Evolutionary conservation across 2,888 invertebrate genomes (phyloP).

Genomic region (Acrobasis consociella): DNA sequence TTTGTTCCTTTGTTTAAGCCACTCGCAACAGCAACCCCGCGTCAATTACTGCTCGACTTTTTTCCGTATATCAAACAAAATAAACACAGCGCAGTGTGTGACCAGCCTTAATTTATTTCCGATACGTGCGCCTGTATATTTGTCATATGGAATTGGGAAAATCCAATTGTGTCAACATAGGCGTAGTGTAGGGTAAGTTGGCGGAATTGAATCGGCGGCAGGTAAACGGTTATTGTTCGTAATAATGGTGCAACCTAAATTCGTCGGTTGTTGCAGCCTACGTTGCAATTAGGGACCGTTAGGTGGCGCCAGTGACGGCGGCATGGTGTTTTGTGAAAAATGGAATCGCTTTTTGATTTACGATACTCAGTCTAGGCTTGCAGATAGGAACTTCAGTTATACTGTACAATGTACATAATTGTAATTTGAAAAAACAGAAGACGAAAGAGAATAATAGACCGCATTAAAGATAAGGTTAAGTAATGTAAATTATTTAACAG

Average conservation of each 20-base stretch:
- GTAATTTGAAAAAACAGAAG: no score
- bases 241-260: conserved; percentile 57
- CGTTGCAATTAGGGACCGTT: conserved; percentile 64
- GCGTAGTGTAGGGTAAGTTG: conserved; percentile 50
- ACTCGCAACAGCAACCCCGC: conserved; percentile 11
- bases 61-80: conserved; percentile 42
- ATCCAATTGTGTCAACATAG: conserved; percentile 61
- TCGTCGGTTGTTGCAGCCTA: conserved; percentile 51
- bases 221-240: conserved; percentile 64
- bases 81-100: conserved; percentile 44
- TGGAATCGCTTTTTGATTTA: conserved; percentile 24
- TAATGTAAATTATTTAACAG: no score
- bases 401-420: no score
- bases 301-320: conserved; percentile 43
- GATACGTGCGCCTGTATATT: conserved; percentile 50
- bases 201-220: conserved; percentile 62
- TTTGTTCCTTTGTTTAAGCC: conserved; percentile 3
- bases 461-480: no score
- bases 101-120: conserved; percentile 54
- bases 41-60: conserved; percentile 27
- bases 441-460: no score
- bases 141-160: conserved; percentile 65
- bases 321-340: conserved; percentile 26
- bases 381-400: no score
- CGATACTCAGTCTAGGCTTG: background rate